Evolutionary conservation across 2,113 vertebrate genomes (phyloP).

Genomic region (Hirundichthys speculiger): DNA sequence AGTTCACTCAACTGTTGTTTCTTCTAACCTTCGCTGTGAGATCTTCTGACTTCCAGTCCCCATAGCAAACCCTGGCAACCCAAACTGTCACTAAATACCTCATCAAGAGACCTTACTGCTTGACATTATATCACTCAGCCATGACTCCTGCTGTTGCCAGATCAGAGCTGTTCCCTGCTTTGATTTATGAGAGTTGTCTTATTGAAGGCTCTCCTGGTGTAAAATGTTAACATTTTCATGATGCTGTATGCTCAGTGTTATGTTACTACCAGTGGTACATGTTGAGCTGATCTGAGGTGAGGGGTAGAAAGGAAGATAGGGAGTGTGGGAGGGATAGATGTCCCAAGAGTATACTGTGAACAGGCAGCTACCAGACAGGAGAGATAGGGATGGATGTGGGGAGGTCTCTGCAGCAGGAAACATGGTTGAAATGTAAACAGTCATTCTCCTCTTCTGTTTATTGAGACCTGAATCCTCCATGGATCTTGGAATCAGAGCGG

Average conservation of each 20-base stretch:
- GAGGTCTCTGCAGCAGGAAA: slow-evolving; percentile 7
- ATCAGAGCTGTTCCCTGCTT: slow-evolving; percentile 33
- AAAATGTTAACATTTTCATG: slow-evolving; percentile 49
- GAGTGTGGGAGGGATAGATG: slow-evolving; percentile 21
- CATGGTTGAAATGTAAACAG: slow-evolving; percentile 26
- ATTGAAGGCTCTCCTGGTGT: slow-evolving; percentile 8
- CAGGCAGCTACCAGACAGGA: slow-evolving; percentile 27
- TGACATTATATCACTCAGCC: slow-evolving; percentile 49
- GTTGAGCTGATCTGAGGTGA: slow-evolving; percentile 27
- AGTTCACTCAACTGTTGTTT: slow-evolving; percentile 39
- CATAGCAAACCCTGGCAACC: slow-evolving; percentile 18
- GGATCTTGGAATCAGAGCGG: slow-evolving; percentile 17
- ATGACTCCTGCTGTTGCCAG: neutral
- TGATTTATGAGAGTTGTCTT: slow-evolving; percentile 36
- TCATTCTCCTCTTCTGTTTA: slow-evolving; percentile 4
- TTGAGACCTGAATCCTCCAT: slow-evolving; percentile 18
- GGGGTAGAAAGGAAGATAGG: slow-evolving; percentile 4
- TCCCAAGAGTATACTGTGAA: slow-evolving; percentile 26
- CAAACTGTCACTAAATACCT: slow-evolving; percentile 16
- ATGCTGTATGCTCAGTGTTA: slow-evolving; percentile 39
- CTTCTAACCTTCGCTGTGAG: slow-evolving; percentile 26
- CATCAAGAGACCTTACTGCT: slow-evolving; percentile 15
- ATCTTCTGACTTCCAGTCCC: slow-evolving; percentile 32
- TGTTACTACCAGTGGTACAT: slow-evolving; percentile 23
- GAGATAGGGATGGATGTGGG: slow-evolving; percentile 16